Evolutionary conservation across 1,140 invertebrate genomes (phyloP).

Genomic region (Drosophila mojavensis): DNA sequence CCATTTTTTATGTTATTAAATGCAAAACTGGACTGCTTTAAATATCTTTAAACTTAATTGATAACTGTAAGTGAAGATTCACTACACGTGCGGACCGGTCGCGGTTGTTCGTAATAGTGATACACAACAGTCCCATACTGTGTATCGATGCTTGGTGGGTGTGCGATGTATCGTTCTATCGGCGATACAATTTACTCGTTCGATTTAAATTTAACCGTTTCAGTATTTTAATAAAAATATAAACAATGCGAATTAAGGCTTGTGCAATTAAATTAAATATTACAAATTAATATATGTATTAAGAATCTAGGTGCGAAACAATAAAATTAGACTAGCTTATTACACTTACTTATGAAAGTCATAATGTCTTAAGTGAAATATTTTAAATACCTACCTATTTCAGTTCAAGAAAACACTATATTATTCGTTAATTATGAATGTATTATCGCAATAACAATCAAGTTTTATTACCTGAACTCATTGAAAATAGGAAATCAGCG

Average conservation of each 20-base stretch:
- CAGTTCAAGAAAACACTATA: too few species aligned
- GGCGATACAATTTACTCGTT: not conserved
- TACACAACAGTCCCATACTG: not conserved
- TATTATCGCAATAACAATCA: too few species aligned
- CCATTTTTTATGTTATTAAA: slow-evolving; percentile 67
- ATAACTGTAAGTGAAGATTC: slow-evolving; percentile 37
- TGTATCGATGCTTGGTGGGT: slow-evolving; percentile 4
- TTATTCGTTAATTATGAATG: too few species aligned
- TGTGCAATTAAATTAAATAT: too few species aligned
- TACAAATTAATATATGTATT: too few species aligned
- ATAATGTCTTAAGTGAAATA: too few species aligned
- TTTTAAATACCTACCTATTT: too few species aligned
- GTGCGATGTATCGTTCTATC: slow-evolving; percentile 18
- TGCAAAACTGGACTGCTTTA: slow-evolving; percentile 62
- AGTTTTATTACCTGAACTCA: too few species aligned
- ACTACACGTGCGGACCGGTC: slow-evolving; percentile 67
- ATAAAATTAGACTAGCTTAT: too few species aligned
- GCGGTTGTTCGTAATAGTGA: slow-evolving; percentile 42
- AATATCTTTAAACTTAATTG: slow-evolving; percentile 33
- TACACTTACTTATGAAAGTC: too few species aligned
- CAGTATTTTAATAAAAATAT: not conserved
- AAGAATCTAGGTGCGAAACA: too few species aligned
- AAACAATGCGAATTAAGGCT: not conserved
- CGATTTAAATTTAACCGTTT: not conserved
- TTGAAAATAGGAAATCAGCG: too few species aligned